Conservation (phyloP, 2,888 invertebrate species). For the Brenthis ino region DNA sequence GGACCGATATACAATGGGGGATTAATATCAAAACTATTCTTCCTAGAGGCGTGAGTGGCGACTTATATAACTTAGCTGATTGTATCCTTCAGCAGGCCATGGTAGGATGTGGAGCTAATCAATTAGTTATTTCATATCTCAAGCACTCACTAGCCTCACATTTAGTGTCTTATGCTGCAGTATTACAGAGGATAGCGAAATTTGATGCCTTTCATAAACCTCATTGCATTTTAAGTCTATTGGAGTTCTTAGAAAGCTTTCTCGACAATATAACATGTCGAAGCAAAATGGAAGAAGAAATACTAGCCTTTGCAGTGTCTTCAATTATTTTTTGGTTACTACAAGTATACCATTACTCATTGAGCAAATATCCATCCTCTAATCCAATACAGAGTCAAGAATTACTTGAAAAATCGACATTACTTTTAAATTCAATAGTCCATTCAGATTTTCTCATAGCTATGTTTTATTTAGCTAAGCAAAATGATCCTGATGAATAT, state of each 20-base stretch:
- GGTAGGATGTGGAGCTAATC: conserved; percentile 95
- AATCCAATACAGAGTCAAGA: conserved; percentile 81
- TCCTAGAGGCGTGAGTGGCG: conserved; percentile 95
- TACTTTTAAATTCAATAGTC: conserved; percentile 85
- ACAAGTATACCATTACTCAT: conserved; percentile 85
- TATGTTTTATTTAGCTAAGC: conserved; percentile 91
- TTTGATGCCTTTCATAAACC: conserved; percentile 94
- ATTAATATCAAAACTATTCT: conserved; percentile 96
- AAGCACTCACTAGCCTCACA: conserved; percentile 95
- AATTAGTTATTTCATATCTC: conserved; percentile 94
- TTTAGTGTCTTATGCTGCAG: conserved; percentile 94
- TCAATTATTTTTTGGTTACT: conserved; percentile 91
- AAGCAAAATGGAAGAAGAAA: conserved; percentile 93
- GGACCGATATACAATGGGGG: conserved; percentile 98
- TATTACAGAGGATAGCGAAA: conserved; percentile 92
- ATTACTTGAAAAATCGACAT: conserved; percentile 86
- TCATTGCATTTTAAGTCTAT: conserved; percentile 92
- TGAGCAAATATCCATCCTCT: conserved; percentile 73
- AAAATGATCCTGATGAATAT: conserved; percentile 88
- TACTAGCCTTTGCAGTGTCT: conserved; percentile 91
- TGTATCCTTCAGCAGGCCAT: conserved; percentile 96
- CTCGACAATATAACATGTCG: conserved; percentile 85
- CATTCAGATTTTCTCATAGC: conserved; percentile 89
- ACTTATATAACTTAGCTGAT: conserved; percentile 95
- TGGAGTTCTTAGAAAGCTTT: conserved; percentile 91